phyloP scores from a whole-genome alignment of 2,797 vertebrate genomes.

The Gadopsis marmoratus region DNA sequence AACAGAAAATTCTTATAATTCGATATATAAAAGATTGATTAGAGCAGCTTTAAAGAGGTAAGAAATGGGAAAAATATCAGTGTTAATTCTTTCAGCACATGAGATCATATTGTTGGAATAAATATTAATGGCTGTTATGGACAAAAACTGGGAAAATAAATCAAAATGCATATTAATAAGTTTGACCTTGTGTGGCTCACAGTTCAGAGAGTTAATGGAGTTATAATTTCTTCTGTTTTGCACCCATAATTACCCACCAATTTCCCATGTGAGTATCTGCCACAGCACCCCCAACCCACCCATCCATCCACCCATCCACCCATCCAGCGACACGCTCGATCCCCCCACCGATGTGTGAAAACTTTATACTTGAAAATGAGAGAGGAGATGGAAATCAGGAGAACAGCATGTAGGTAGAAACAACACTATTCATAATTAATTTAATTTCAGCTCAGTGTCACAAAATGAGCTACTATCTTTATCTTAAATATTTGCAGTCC shows the following conservation, averaged over 20 bases:
- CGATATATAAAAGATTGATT: not conserved
- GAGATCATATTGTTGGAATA: not conserved
- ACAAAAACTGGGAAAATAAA: slow-evolving; percentile 4
- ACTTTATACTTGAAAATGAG: slow-evolving; percentile 7
- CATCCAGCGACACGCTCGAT: not conserved
- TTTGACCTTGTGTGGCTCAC: not conserved
- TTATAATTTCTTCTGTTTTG: slow-evolving; percentile 8
- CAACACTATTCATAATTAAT: no score
- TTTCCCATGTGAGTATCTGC: not conserved
- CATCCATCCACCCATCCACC: not conserved
- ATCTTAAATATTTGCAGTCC: not conserved
- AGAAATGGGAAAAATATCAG: not conserved
- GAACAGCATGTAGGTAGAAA: not conserved
- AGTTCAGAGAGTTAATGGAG: not conserved
- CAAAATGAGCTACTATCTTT: not conserved
- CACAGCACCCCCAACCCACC: not conserved
- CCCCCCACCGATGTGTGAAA: not conserved
- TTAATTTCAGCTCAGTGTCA: not conserved
- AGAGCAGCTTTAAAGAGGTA: not conserved
- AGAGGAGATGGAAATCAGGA: not conserved
- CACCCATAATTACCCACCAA: not conserved
- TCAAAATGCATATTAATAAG: not conserved
- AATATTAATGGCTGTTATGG: slow-evolving; percentile 18
- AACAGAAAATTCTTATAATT: no score
- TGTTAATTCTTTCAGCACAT: not conserved